Conservation (phyloP, 2,888 invertebrate genomes). For the Sturmia bella region DNA sequence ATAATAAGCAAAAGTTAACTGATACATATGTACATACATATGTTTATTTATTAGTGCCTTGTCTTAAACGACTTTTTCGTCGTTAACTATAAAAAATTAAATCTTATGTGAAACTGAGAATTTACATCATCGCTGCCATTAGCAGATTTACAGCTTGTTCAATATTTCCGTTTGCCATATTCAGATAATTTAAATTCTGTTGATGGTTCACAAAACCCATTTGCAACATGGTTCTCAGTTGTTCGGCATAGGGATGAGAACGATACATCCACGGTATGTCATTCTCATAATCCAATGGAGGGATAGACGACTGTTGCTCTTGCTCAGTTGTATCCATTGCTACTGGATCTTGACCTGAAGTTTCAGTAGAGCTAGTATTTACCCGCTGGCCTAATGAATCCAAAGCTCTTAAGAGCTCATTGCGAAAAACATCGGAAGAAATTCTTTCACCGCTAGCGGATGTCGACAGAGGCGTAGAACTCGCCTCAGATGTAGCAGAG, state of each 20-base stretch:
- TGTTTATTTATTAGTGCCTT: too few relatives aligned
- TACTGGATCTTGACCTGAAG: conserved; percentile 59
- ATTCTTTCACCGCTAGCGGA: conserved; percentile 81
- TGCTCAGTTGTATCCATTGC: conserved; percentile 74
- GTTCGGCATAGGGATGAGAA: conserved; percentile 82
- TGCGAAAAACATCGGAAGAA: conserved; percentile 90
- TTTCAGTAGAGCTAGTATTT: conserved; percentile 35
- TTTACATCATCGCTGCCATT: conserved; percentile 83
- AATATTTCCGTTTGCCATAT: conserved; percentile 90
- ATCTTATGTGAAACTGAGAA: neutral
- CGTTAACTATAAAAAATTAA: neutral
- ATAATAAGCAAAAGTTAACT: too few relatives aligned
- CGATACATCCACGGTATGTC: conserved; percentile 78
- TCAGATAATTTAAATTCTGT: conserved; percentile 91
- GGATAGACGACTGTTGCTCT: conserved; percentile 47
- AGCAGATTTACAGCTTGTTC: conserved; percentile 95
- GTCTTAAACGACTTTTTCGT: too few relatives aligned
- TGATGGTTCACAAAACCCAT: conserved; percentile 94
- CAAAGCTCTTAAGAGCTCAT: conserved; percentile 89
- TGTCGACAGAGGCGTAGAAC: conserved; percentile 61
- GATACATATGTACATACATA: too few relatives aligned
- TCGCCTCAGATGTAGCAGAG: conserved; percentile 55
- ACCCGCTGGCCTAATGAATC: conserved; percentile 71
- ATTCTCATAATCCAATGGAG: conserved; percentile 69
- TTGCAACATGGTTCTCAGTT: conserved; percentile 92